Base-by-base conservation (phyloP, 2,113 vertebrate genomes). In the Leucopsar rothschildi region DNA sequence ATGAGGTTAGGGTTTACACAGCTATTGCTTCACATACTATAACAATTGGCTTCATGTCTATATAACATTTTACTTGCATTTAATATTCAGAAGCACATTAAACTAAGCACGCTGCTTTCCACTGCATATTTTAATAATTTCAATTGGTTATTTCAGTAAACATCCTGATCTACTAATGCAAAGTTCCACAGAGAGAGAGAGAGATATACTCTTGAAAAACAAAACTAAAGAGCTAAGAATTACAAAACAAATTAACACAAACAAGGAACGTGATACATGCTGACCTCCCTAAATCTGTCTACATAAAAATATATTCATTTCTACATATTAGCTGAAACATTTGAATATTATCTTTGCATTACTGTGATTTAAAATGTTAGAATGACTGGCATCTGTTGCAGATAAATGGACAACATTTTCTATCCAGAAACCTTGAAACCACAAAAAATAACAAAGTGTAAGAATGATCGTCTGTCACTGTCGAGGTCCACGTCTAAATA, bases 1-100 rank as follows among this genome's bases (percentile, higher is more conserved):
- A 97, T 17, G 89, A 97, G 96, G 92, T 97, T 98, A 96, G 61
- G 82, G 97, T 97, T 97, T 97, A 97, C 75, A 91, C 69, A 97
- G 96, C 92, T 93, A 95, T 95, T 90, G 96, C 95, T 97, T 97
- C 94, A 83, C 92, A 96, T 61, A 94, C 89, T 97, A 97, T 96
- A 97, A 97, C 94, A 97, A 98, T 97, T 92, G 86, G 65, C 45
- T 97, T 82, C 61, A 82, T n/a, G 87, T 82, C 95, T 97, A 70
- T 47, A 35, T 83, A 96, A n/a, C 88, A 85, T 96, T 97, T 97
- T 94, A 94, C 69, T 96, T 94, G 90, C 95, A 94, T 94, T 97
- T 97, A 97, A 92, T 96, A 95, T 94, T 91, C 94, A 97, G 93
- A 89, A 95, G 84, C 75, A 96, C 60, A 95, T 71, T 82, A 95